Evolutionary conservation across 1,140 invertebrate genomes (phyloP).

Genomic region (Cheumatopsyche charites): DNA sequence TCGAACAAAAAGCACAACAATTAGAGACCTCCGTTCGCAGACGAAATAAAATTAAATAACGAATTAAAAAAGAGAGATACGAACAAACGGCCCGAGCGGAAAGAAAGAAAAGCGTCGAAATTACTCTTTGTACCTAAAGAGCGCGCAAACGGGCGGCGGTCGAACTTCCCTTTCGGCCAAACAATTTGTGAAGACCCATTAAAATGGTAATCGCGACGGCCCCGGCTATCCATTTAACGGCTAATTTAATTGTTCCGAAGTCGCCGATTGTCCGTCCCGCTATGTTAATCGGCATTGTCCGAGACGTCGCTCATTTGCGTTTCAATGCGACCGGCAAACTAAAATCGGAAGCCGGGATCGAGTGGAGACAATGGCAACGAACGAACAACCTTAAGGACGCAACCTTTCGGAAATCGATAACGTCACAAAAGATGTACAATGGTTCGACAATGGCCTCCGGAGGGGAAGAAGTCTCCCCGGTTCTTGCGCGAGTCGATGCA

Average conservation of each 20-base stretch:
- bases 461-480: no score
- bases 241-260: slow-evolving; percentile 27
- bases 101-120: slow-evolving; percentile 2
- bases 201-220: slow-evolving; percentile 23
- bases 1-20: slow-evolving; percentile 12
- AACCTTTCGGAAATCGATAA: no score
- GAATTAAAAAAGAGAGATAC: no score
- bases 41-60: no score
- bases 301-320: slow-evolving; percentile 20
- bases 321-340: slow-evolving; percentile 19
- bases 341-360: slow-evolving; percentile 2
- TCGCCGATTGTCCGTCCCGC: slow-evolving; percentile 18
- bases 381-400: no score
- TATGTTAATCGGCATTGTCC: slow-evolving; percentile 24
- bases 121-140: slow-evolving; percentile 7
- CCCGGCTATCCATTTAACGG: slow-evolving; percentile 17
- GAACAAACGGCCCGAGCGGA: background rate
- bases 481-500: no score
- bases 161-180: background rate
- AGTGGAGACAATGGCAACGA: no score
- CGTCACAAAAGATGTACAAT: no score
- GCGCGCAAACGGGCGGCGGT: background rate
- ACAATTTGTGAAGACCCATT: slow-evolving; percentile 19
- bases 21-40: background rate
- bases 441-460: no score